Evolutionary conservation across 2,797 vertebrate genomes (phyloP), one percentile per base, ranked within the genome.

Genomic region (Scolopax rusticola): DNA sequence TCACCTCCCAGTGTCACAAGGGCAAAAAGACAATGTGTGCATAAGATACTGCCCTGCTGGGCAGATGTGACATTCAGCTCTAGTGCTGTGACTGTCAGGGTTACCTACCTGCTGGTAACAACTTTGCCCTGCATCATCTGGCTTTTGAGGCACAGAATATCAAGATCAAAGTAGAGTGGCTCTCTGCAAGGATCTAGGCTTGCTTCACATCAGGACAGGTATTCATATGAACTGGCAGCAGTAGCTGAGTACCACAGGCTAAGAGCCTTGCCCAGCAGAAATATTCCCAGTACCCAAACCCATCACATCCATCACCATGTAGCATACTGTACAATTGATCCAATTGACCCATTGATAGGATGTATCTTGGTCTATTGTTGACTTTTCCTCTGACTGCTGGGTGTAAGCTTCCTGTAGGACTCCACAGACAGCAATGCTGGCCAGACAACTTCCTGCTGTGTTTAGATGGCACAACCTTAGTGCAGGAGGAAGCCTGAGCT

Each of bases 321-420:
- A 57, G 13, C 1, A 0, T 51, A 30, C 27, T 24, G 8, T 11
- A 32, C 0, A 59, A 19, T 23, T 14, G 45, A 93, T 20, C 25
- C 7, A 19, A 47, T 11, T 23, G 45, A 47, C 21, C 45, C 45
- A 47, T 47, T 23, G 20, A 15, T 2, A 61, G 19, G 12, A 48
- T 48, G 47, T 48, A 23, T 27, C 54, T 81, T 40, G 38, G 43
- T 56, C 48, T 82, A 25, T 24, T 50, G 21, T 27, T 71, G 48
- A 19, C 54, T 61, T 79, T 82, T 41, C 33, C 48, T 33, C 13
- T 47, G 41, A 12, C 16, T 38, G 48, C 38, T 81, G n/a, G 41
- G 16, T 21, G 20, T 65, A 60, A 80, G 59, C 16, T 15, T 56
- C 16, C 69, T 61, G 40, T 0, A 2, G 45, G 36, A 59, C 23